These are phyloP conservation scores for Macrobrachium nipponense DNA, from an alignment of 1,140 invertebrate genomes.

Conservation along the genomic window DNA sequence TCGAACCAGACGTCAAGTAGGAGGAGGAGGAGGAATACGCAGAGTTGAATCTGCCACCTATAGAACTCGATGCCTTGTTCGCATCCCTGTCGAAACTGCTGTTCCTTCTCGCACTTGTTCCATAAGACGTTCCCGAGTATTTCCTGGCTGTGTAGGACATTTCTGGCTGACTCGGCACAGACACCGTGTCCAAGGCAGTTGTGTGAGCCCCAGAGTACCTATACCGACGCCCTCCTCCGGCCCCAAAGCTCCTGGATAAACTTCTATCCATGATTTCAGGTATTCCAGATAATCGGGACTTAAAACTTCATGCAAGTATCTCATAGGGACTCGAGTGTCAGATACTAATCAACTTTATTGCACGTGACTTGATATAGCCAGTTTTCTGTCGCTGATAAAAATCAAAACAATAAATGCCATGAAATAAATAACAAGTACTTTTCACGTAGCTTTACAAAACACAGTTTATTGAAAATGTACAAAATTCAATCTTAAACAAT, in stretches of 20 bases:
- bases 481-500: too few species aligned
- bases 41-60: neutral
- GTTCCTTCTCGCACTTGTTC: constrained; percentile 21
- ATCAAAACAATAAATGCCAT: too few species aligned
- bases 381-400: too few species aligned
- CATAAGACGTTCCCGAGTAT: constrained; percentile 50
- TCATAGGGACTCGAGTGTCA: too few species aligned
- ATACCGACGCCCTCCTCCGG: neutral
- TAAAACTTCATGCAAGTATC: neutral
- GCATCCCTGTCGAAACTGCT: neutral
- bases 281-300: neutral
- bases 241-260: neutral
- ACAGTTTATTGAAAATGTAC: too few species aligned
- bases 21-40: constrained; percentile 17
- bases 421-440: too few species aligned
- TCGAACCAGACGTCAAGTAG: constrained; percentile 28
- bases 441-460: too few species aligned
- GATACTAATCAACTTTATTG: too few species aligned
- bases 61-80: neutral
- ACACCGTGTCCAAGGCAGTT: constrained; percentile 32
- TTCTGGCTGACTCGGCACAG: constrained; percentile 28
- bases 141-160: constrained; percentile 61
- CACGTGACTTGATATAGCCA: too few species aligned
- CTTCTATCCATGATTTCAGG: neutral
- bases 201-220: constrained; percentile 52